Evolutionary conservation across 2,797 vertebrate species (phyloP), one percentile per base, ranked within the genome.

Genomic region (Synaphobranchus kaupii): DNA sequence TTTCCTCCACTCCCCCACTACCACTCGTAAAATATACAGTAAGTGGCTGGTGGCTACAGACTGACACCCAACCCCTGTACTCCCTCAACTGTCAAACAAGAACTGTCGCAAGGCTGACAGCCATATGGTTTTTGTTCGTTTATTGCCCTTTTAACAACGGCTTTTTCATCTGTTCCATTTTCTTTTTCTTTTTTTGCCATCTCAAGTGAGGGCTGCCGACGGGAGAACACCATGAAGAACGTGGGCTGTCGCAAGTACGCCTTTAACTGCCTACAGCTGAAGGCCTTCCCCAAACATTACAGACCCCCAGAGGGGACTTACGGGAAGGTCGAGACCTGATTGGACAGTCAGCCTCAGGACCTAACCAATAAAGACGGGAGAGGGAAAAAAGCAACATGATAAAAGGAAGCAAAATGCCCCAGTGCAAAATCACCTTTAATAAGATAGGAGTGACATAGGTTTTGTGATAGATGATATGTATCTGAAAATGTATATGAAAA

Each of bases 171-270:
- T n/a, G 17, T 66, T 47, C 20, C 13, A 34, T 76, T 80, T 47
- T 56, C 93, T 95, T 91, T 56, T 91, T 94, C 94, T 95, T 96
- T 50, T 94, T 39, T 87, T 22, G 58, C 20, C 60, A 10, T 34
- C 93, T 93, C 93, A 95, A 99, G 99, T 88, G 99, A 99, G 97
- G 99, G 99, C 94, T 99, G 99, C 95, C 97, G 99, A 90, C 97
- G 99, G 94, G 99, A 99, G 96, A 99, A 99, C 96, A 99, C 99
- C 95, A 99, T 99, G 99, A 99, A 99, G 97, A 99, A 99, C 92
- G 98, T 99, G 93, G 99, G 98, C 95, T 99, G 98, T 95, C 98
- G 99, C 92, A 99, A 99, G 97, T 99, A 99, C 92, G 99, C 99
- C 52, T 99, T 99, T 95, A 99, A 99, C 95, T 95, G 97, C 86